Percentiles rank a stretch among this genome's conserved stretches.
phyloP scores from a whole-genome alignment of 2,797 vertebrate genomes.

The Uromys caudimaculatus region DNA sequence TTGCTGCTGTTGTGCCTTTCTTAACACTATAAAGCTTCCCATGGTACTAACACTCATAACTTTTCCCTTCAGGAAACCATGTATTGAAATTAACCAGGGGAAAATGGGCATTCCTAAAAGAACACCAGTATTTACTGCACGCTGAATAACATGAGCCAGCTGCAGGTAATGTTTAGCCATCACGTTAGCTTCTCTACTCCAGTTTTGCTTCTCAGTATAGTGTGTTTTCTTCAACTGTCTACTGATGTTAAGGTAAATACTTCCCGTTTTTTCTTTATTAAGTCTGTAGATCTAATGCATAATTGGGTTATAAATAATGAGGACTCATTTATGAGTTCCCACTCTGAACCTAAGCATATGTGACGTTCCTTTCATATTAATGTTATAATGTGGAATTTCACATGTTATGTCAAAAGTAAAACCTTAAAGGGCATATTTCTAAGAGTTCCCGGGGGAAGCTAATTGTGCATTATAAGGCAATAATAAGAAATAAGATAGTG shows the following conservation, averaged over 20 bases:
- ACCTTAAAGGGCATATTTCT: neutral
- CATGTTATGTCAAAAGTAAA: neutral
- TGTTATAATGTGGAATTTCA: neutral
- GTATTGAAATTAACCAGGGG: neutral
- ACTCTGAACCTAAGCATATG: neutral
- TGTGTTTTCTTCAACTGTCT: neutral
- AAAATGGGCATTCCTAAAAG: neutral
- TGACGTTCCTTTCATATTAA: neutral
- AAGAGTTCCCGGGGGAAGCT: neutral
- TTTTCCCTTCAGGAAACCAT: neutral
- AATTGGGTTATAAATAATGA: neutral
- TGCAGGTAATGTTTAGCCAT: neutral
- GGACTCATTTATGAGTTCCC: neutral
- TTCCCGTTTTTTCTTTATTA: neutral
- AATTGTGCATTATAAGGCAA: neutral
- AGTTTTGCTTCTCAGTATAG: neutral
- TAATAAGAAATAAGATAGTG: neutral
- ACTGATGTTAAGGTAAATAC: neutral
- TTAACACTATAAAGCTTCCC: neutral
- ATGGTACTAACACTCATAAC: neutral
- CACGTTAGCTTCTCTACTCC: neutral
- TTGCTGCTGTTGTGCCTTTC: neutral
- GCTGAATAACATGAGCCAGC: neutral
- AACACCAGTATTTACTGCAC: neutral
- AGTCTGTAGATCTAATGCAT: neutral